phyloP scores from a whole-genome alignment of 2,797 vertebrate genomes.

The Cossypha heuglini region DNA sequence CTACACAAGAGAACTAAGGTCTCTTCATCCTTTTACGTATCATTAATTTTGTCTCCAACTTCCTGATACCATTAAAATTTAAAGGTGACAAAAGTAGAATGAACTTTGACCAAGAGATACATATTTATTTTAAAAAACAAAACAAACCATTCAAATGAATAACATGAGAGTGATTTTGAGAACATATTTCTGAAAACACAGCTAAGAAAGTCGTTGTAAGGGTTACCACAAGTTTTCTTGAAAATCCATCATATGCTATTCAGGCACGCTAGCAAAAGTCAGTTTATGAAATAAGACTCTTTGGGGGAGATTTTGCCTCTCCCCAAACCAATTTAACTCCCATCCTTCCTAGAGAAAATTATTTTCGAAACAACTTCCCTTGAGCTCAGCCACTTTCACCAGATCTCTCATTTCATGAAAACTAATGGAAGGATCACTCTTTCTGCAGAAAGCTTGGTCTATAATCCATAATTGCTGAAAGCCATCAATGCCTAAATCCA shows the following conservation, averaged over 20 bases:
- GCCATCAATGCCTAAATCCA: background rate
- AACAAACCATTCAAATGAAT: background rate
- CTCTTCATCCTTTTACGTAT: background rate
- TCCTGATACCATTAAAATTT: background rate
- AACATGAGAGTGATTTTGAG: background rate
- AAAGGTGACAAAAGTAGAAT: background rate
- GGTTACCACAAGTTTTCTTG: background rate
- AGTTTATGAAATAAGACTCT: background rate
- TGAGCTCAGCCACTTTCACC: background rate
- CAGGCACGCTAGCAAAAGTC: background rate
- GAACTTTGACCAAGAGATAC: background rate
- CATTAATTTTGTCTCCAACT: background rate
- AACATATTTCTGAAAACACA: background rate
- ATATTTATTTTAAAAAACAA: background rate
- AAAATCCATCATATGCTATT: background rate
- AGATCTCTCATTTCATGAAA: background rate
- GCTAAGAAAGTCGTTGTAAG: background rate
- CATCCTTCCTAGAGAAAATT: background rate
- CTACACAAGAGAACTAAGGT: slow-evolving; percentile 21
- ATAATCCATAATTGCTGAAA: background rate
- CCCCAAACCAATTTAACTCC: background rate
- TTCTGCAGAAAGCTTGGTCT: background rate
- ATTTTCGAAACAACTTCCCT: background rate
- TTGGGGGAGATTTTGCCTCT: background rate
- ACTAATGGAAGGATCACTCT: background rate